These are phyloP conservation scores for Accipiter cooperii DNA, from an alignment of 2,113 vertebrate species.

Conservation along the genomic window DNA sequence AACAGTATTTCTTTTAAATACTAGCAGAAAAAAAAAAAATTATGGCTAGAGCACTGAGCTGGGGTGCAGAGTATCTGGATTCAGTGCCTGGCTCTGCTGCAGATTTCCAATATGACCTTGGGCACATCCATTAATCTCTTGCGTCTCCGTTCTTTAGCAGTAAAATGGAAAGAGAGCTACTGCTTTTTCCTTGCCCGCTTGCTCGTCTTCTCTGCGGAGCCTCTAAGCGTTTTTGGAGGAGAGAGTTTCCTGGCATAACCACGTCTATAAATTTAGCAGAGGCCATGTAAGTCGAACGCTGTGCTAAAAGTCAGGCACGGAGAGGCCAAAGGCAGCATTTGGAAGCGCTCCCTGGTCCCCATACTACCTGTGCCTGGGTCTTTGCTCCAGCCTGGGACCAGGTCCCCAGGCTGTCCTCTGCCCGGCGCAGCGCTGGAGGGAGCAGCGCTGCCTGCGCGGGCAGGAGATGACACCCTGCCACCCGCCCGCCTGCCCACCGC, in stretches of 20 bases:
- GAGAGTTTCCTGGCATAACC: not conserved
- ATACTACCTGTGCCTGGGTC: not conserved
- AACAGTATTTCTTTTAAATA: slow-evolving; percentile 32
- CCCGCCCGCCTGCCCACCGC: not conserved
- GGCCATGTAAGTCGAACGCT: not conserved
- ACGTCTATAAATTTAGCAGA: slow-evolving; percentile 1
- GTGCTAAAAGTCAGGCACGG: not conserved
- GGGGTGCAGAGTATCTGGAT: slow-evolving; percentile 25
- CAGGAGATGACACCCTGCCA: not conserved
- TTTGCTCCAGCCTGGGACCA: not conserved
- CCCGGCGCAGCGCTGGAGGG: not conserved
- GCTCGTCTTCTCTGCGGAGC: not conserved
- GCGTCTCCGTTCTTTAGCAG: slow-evolving; percentile 23
- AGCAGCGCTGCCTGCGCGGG: accelerated
- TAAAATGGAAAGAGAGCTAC: slow-evolving; percentile 24
- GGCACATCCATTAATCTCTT: slow-evolving; percentile 61
- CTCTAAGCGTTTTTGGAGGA: not conserved
- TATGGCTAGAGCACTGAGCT: not conserved
- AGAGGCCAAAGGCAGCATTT: not conserved
- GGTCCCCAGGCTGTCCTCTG: not conserved
- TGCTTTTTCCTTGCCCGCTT: not conserved
- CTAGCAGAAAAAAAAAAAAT: slow-evolving; percentile 9
- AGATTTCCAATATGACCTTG: slow-evolving; percentile 59
- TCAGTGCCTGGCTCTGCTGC: not conserved
- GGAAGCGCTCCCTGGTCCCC: not conserved